A percentile compares a stretch with the other conserved stretches of the same genome.
Conservation (phyloP, 2,797 vertebrate species). For the Melanotaenia pygmaea region DNA sequence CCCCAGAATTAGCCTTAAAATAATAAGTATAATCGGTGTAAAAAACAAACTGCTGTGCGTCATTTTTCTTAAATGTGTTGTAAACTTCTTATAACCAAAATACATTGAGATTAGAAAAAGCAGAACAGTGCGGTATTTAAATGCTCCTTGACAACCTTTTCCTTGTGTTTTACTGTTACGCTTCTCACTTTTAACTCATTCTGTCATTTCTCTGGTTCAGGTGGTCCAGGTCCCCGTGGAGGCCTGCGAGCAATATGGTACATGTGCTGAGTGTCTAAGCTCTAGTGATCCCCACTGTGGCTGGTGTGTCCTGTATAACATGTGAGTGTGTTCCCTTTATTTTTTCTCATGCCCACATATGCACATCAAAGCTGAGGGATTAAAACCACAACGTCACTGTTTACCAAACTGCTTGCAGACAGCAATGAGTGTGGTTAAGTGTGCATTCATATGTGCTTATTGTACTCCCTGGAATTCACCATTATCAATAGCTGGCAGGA, state of each 20-base stretch:
- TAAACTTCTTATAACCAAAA: background rate
- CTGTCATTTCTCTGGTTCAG: slow-evolving; percentile 69
- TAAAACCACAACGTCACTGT: slow-evolving; percentile 44
- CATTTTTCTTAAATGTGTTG: background rate
- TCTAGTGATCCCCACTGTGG: slow-evolving; percentile 96
- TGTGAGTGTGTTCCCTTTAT: slow-evolving; percentile 83
- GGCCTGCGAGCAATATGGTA: slow-evolving; percentile 90
- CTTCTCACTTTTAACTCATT: slow-evolving; percentile 1
- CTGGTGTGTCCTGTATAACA: slow-evolving; percentile 95
- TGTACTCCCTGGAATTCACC: slow-evolving; percentile 38
- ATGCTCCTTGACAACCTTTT: background rate
- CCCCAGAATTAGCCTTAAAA: background rate
- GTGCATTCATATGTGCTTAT: slow-evolving; percentile 18
- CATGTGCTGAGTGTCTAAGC: slow-evolving; percentile 91
- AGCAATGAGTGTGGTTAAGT: slow-evolving; percentile 34
- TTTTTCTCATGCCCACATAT: slow-evolving; percentile 5
- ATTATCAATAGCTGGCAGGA: slow-evolving; percentile 55
- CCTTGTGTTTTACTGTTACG: background rate
- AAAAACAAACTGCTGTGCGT: background rate
- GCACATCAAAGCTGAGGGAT: slow-evolving; percentile 30
- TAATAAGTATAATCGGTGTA: background rate
- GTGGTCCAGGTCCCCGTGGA: slow-evolving; percentile 91
- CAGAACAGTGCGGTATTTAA: background rate
- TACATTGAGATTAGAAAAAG: background rate
- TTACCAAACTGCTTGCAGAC: slow-evolving; percentile 36